Percentiles rank a stretch among this genome's conserved stretches.
phyloP scores from a whole-genome alignment of 2,113 vertebrate genomes.

The Corapipo altera region DNA sequence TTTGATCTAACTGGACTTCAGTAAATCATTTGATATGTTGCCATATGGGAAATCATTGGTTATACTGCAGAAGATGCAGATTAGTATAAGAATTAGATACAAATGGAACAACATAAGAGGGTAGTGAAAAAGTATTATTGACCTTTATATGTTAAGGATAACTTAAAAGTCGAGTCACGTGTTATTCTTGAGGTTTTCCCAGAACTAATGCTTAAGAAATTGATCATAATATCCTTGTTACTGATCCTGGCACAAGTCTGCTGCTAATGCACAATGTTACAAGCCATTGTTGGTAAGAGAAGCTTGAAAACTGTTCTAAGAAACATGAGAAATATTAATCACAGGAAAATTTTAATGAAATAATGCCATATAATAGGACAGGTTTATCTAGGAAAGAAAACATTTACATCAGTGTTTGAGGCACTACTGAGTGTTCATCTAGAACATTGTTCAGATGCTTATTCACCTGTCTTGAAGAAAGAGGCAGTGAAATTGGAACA shows the following conservation, averaged over 20 bases:
- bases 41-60: slow-evolving; percentile 7
- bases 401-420: not conserved
- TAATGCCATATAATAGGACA: not conserved
- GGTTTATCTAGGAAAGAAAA: not conserved
- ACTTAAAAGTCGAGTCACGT: not conserved
- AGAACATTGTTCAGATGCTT: not conserved
- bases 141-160: not conserved
- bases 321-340: not conserved
- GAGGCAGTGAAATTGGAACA: not conserved
- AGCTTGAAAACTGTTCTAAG: not conserved
- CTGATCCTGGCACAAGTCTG: not conserved
- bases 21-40: not conserved
- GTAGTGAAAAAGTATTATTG: not conserved
- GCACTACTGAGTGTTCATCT: not conserved
- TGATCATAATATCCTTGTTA: not conserved
- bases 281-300: not conserved
- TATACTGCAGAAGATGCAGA: not conserved
- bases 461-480: not conserved
- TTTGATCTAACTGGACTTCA: slow-evolving; percentile 11
- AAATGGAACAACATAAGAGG: not conserved
- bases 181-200: not conserved
- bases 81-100: not conserved
- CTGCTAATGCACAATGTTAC: not conserved
- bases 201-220: not conserved
- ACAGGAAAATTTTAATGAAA: not conserved